These are phyloP conservation scores for Brachyrhaphis roseni DNA, from an alignment of 2,797 vertebrate species.

Conservation along the genomic window DNA sequence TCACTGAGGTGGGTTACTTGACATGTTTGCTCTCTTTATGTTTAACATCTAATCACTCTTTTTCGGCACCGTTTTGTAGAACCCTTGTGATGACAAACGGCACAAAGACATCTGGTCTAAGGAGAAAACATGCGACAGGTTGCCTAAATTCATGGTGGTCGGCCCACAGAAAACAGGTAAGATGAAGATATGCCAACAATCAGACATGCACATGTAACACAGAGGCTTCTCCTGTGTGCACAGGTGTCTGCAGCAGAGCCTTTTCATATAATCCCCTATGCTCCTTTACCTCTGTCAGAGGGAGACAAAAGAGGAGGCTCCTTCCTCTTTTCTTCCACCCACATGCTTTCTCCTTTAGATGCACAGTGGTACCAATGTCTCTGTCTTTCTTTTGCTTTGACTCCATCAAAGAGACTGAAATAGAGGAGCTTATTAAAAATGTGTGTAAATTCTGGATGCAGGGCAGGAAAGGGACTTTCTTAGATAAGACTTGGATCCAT, in stretches of 20 bases:
- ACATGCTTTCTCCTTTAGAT: constrained; percentile 54
- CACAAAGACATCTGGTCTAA: constrained; percentile 99
- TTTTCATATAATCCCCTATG: constrained; percentile 59
- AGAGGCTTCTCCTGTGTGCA: constrained; percentile 42
- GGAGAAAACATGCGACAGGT: constrained; percentile 94
- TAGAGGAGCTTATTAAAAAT: constrained; percentile 35
- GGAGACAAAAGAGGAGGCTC: constrained; percentile 57
- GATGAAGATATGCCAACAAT: constrained; percentile 31
- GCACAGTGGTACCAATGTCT: constrained; percentile 37
- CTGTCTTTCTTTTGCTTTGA: constrained; percentile 22
- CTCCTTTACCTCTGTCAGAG: constrained; percentile 56
- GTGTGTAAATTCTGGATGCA: constrained; percentile 4
- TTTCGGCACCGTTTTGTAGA: constrained; percentile 74
- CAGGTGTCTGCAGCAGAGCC: constrained; percentile 63
- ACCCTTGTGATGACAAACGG: constrained; percentile 95
- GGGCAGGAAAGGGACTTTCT: not conserved
- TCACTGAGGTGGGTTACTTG: not conserved
- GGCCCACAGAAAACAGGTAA: constrained; percentile 98
- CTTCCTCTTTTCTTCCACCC: constrained; percentile 52
- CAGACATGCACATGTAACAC: constrained; percentile 28
- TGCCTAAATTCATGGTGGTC: constrained; percentile 94
- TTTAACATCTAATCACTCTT: constrained; percentile 26
- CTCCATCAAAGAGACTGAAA: constrained; percentile 32
- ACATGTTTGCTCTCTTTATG: constrained; percentile 8
- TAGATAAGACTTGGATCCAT: not conserved